These are phyloP conservation scores for Timandra comae DNA, from an alignment of 2,888 invertebrate species.

Conservation along the genomic window DNA sequence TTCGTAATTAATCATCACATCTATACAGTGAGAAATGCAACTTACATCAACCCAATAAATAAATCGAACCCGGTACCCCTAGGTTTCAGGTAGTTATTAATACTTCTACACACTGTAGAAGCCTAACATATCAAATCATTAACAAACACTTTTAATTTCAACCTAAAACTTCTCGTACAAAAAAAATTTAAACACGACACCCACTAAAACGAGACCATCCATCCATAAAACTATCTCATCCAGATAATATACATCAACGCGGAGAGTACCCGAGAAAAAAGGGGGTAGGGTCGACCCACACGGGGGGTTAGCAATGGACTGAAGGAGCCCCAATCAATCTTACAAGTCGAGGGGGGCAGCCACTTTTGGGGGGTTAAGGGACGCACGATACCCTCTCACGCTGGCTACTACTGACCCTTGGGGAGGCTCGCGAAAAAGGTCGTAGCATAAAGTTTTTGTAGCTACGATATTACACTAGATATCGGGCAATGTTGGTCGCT, in stretches of 20 bases:
- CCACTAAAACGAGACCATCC: too few species aligned
- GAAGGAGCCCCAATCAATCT: slow-evolving; percentile 78
- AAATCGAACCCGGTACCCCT: too few species aligned
- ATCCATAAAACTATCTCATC: slow-evolving; percentile 30
- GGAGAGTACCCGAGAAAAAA: slow-evolving; percentile 65
- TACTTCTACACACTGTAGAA: too few species aligned
- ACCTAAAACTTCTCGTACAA: too few species aligned
- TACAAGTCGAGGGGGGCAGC: slow-evolving; percentile 66
- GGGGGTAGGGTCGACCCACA: slow-evolving; percentile 65
- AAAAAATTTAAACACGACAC: too few species aligned
- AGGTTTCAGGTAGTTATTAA: too few species aligned
- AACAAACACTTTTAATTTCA: too few species aligned
- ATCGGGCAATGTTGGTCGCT: slow-evolving; percentile 16
- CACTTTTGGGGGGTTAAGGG: slow-evolving; percentile 51
- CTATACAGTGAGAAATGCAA: too few species aligned
- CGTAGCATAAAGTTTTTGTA: slow-evolving; percentile 60
- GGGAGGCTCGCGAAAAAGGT: slow-evolving; percentile 55
- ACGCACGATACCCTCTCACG: slow-evolving; percentile 73
- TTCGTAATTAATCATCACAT: too few species aligned
- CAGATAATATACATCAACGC: slow-evolving; percentile 45
- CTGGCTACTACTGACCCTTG: slow-evolving; percentile 65
- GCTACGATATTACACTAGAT: slow-evolving; percentile 35
- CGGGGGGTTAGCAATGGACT: slow-evolving; percentile 72
- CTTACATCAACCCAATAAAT: too few species aligned
- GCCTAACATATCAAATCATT: too few species aligned